Evolutionary conservation across 2,797 vertebrate genomes (phyloP).

Genomic region (Poecilia velifera): DNA sequence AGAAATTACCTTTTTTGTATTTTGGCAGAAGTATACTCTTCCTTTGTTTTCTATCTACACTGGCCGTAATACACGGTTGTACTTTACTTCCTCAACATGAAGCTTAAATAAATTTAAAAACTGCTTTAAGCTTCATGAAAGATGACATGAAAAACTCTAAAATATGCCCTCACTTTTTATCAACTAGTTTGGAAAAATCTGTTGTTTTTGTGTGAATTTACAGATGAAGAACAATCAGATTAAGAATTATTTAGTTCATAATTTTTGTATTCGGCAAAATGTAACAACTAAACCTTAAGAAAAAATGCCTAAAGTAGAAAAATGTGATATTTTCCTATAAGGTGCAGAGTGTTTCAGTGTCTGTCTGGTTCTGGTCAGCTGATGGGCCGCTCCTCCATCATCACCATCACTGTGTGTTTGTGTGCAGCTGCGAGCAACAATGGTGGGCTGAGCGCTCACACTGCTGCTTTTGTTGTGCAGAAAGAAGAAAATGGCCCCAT

Average conservation of each 20-base stretch:
- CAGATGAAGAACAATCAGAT: background rate
- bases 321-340: background rate
- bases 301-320: background rate
- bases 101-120: background rate
- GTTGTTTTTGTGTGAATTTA: background rate
- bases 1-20: too few relatives aligned
- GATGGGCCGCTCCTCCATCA: conserved; percentile 30
- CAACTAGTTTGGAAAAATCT: background rate
- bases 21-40: too few relatives aligned
- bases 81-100: background rate
- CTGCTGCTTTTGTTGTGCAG: conserved; percentile 62
- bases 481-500: conserved; percentile 44
- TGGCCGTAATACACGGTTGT: too few relatives aligned
- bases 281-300: background rate
- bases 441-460: conserved; percentile 58
- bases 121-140: background rate
- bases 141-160: background rate
- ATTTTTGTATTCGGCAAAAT: background rate
- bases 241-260: background rate
- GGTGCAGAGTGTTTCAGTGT: background rate
- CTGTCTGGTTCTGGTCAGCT: conserved; percentile 34
- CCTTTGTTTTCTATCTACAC: too few relatives aligned
- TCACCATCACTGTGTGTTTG: conserved; percentile 34
- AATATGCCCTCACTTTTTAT: background rate
- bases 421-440: conserved; percentile 59